Base-by-base conservation (phyloP, 1,140 invertebrate species). In the Triops cancriformis region DNA sequence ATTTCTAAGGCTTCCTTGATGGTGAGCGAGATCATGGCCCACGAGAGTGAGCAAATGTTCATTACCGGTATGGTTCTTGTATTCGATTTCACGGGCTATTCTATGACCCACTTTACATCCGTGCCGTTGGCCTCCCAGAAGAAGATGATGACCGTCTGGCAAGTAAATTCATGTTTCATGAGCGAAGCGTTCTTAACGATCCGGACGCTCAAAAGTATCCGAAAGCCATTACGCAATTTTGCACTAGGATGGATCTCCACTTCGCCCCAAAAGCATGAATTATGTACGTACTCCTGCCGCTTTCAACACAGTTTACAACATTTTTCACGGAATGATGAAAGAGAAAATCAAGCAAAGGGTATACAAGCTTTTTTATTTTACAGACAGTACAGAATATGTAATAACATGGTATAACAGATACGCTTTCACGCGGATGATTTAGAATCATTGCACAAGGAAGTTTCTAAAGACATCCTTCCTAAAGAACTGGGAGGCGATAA, bases 261-360 rank as follows among this genome's bases (percentile, higher is more conserved):
- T 94, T 0, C 93, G 94, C 82, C 85, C 94, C 64, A 94, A 94
- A 82, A 91, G 93, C 84, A 91, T 94, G 41, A 93, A 95, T 82
- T 89, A 94, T 9, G 87, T 95, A n/a, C 93, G 94, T 82, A 90
- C 92, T 6, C 92, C 91, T 10, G 90, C 92, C 0, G 82, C 94
- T 9, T 91, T 95, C 7, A 92, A 94, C 79, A 90, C 91, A 18
- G 92, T 95, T 77, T 87, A 93, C 31, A 93, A 90, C 81, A 92
- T 94, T 82, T 91, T 93, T 0, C 93, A 93, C 83, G 92, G 92
- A 0, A 93, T 94, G 83, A 85, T 94, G 18, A 94, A 93, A 82
- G 93, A 95, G 81, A 95, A 95, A 84, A 93, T 94, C 76, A 88
- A 91, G 79, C 91, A 93, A 82, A 88, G 93, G 80, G 87, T 88